Percentiles rank a stretch among this genome's conserved stretches.
phyloP scores from a whole-genome alignment of 2,888 invertebrate genomes.

The Microplitis manilae region DNA sequence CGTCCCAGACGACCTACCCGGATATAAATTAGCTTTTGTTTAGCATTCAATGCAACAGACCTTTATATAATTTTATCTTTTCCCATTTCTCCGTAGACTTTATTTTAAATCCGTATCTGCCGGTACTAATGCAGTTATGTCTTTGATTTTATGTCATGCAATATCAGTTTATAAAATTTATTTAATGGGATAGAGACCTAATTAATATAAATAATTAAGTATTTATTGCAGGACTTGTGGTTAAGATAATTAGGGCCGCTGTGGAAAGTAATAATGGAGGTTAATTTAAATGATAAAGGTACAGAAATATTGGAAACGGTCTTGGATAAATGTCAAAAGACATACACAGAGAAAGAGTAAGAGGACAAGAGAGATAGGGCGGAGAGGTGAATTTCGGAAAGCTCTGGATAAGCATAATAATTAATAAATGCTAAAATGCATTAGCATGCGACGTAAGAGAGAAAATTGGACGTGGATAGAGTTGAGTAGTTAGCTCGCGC shows the following conservation, averaged over 20 bases:
- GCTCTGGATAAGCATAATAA: slow-evolving; percentile 61
- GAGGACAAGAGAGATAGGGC: slow-evolving; percentile 16
- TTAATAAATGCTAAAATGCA: slow-evolving; percentile 67
- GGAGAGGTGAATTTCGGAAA: slow-evolving; percentile 50
- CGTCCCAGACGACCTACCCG: slow-evolving; percentile 61
- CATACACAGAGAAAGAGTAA: slow-evolving; percentile 21
- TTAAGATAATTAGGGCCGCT: slow-evolving; percentile 44
- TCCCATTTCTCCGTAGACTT: slow-evolving; percentile 19
- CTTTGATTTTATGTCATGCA: too few relatives aligned
- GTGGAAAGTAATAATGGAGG: slow-evolving; percentile 55
- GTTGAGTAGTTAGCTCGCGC: slow-evolving; percentile 52
- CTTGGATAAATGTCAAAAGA: neutral
- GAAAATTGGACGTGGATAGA: slow-evolving; percentile 47
- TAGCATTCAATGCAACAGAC: slow-evolving; percentile 70
- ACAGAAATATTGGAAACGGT: slow-evolving; percentile 1
- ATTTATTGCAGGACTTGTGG: slow-evolving; percentile 34
- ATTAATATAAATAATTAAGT: slow-evolving; percentile 24
- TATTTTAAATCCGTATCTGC: slow-evolving; percentile 60
- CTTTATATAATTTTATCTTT: slow-evolving; percentile 47
- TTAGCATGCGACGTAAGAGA: slow-evolving; percentile 59
- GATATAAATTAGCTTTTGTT: slow-evolving; percentile 72
- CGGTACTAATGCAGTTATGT: slow-evolving; percentile 49
- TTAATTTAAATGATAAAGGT: neutral
- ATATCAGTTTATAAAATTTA: too few relatives aligned
- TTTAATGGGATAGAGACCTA: too few relatives aligned